A percentile compares a stretch with the other conserved stretches of the same genome.
Conservation (phyloP, 2,113 vertebrate species). For the Petromus typicus region DNA sequence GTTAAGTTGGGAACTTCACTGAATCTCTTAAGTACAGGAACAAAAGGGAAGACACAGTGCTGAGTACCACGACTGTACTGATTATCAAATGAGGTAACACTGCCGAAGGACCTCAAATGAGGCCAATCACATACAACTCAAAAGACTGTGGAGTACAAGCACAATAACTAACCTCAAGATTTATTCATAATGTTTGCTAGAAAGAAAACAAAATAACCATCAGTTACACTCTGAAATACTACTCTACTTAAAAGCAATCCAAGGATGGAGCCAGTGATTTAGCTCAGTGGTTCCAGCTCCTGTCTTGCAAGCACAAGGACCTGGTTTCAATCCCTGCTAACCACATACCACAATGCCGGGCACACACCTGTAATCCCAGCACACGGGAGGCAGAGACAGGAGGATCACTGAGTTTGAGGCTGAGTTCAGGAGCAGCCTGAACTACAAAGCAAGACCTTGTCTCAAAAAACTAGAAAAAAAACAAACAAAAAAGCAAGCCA, state of each 20-base stretch:
- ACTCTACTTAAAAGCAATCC: slow-evolving; percentile 46
- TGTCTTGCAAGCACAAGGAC: no score
- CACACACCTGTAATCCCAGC: no score
- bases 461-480: no score
- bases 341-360: no score
- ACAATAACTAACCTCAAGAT: slow-evolving; percentile 1
- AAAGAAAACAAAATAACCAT: not conserved
- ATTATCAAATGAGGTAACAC: not conserved
- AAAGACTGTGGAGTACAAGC: not conserved
- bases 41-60: not conserved
- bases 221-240: not conserved
- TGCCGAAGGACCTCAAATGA: not conserved
- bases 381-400: no score
- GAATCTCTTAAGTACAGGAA: not conserved
- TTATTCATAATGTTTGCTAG: not conserved
- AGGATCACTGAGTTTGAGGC: no score
- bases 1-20: not conserved
- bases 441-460: no score
- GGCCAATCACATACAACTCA: not conserved
- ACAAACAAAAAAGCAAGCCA: slow-evolving; percentile 3
- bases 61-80: not conserved
- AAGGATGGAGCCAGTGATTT: not conserved
- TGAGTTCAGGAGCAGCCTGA: no score
- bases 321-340: no score
- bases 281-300: no score